A percentile compares a stretch with the other conserved stretches of the same genome.
These are phyloP conservation scores for Tetragnatha versicolor DNA, from an alignment of 1,140 invertebrate species.

Conservation along the genomic window DNA sequence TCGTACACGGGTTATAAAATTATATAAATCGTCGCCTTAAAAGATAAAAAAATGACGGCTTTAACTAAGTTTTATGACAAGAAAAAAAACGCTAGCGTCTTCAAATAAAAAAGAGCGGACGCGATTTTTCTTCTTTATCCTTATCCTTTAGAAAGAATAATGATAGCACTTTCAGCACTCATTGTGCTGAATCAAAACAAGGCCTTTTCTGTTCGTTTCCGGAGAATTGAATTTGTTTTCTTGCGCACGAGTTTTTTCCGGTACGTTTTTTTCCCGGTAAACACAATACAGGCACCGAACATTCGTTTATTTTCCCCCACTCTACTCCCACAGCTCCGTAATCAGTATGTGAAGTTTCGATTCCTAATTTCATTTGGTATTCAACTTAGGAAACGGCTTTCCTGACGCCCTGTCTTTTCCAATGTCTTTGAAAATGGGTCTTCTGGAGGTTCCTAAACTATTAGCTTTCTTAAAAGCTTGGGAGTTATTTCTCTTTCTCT, in stretches of 20 bases:
- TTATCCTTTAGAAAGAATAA: constrained; percentile 33
- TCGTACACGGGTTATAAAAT: constrained; percentile 3
- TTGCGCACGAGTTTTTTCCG: not conserved
- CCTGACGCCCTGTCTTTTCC: too few species aligned
- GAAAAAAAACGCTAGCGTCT: constrained; percentile 11
- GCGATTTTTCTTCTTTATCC: constrained; percentile 7
- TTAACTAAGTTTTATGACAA: constrained; percentile 34
- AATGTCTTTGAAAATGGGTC: too few species aligned
- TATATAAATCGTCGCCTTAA: not conserved
- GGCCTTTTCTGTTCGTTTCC: constrained; percentile 9
- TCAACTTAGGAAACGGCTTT: not conserved
- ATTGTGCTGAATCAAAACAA: constrained; percentile 45
- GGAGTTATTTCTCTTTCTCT: too few species aligned
- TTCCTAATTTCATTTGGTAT: constrained; percentile 45
- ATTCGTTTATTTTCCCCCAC: not conserved
- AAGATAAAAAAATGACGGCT: not conserved
- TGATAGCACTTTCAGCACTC: constrained; percentile 20
- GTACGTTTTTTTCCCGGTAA: constrained; percentile 21
- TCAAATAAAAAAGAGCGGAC: not conserved
- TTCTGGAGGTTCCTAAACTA: too few species aligned
- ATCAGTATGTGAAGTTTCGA: constrained; percentile 42
- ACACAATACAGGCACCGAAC: constrained; percentile 5
- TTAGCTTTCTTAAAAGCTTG: too few species aligned
- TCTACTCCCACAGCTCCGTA: not conserved
- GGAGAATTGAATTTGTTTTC: constrained; percentile 37